Evolutionary conservation across 2,888 invertebrate genomes (phyloP).

Genomic region (Petrolisthes manimaculis): DNA sequence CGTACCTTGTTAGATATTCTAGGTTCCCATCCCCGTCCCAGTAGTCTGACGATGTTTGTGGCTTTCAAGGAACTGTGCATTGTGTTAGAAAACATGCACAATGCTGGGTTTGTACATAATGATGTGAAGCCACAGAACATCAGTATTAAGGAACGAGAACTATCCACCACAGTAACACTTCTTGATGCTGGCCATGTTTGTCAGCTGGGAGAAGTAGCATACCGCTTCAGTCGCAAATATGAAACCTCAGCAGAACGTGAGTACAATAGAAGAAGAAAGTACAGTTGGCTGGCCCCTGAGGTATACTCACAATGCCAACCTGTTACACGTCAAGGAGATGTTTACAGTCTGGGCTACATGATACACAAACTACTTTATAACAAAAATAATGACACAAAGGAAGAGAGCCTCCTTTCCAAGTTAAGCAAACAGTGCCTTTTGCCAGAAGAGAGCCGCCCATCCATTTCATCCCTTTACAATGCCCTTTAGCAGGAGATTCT

Average conservation of each 20-base stretch:
- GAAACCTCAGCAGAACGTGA: neutral
- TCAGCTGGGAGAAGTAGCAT: neutral
- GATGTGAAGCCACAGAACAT: neutral
- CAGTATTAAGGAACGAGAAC: neutral
- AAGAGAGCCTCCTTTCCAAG: too few species aligned
- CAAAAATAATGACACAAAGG: too few species aligned
- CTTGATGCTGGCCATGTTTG: neutral
- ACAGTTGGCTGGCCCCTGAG: neutral
- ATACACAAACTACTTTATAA: too few species aligned
- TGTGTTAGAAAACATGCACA: neutral
- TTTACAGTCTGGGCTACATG: neutral
- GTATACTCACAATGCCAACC: neutral
- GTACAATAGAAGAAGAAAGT: neutral
- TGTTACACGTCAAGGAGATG: neutral
- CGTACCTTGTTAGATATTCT: neutral
- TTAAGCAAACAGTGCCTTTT: too few species aligned
- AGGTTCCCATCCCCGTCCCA: neutral
- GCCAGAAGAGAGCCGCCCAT: too few species aligned
- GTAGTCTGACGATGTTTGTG: neutral
- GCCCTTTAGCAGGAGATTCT: too few species aligned
- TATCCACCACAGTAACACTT: neutral
- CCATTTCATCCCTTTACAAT: too few species aligned
- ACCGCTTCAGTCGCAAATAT: neutral
- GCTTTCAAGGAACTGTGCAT: neutral
- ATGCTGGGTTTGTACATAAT: neutral